A percentile compares a stretch with the other conserved stretches of the same genome.
Conservation (phyloP, 2,797 vertebrate genomes). For the Acestrorhynchus altus region DNA sequence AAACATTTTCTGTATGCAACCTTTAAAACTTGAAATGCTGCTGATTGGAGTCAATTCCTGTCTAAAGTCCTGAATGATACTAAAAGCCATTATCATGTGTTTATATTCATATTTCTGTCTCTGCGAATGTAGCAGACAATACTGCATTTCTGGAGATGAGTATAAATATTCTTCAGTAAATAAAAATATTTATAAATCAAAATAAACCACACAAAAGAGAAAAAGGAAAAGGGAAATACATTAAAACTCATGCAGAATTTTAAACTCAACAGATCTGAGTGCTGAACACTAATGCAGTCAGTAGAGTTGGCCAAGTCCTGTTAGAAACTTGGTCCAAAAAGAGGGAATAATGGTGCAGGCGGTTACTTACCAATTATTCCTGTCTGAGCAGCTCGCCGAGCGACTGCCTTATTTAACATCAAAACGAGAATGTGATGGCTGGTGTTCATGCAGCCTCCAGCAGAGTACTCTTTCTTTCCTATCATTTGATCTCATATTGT, state of each 20-base stretch:
- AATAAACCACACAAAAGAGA: not conserved
- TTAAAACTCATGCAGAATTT: not conserved
- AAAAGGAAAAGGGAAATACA: not conserved
- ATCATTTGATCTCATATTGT: slow-evolving; percentile 87
- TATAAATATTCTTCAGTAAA: not conserved
- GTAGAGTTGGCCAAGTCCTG: not conserved
- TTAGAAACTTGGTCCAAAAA: slow-evolving; percentile 33
- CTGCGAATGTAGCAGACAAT: not conserved
- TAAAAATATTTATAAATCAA: too few relatives aligned
- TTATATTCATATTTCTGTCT: not conserved
- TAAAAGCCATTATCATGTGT: not conserved
- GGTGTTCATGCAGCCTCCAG: slow-evolving; percentile 81
- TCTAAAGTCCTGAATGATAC: not conserved
- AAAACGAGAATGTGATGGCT: slow-evolving; percentile 80
- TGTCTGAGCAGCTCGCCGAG: slow-evolving; percentile 80
- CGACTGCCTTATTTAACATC: slow-evolving; percentile 77
- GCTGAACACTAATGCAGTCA: slow-evolving; percentile 1
- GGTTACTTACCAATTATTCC: slow-evolving; percentile 81
- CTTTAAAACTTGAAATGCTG: not conserved
- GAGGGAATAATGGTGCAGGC: slow-evolving; percentile 39
- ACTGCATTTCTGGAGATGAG: not conserved
- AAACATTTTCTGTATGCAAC: not conserved
- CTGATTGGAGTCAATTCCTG: not conserved
- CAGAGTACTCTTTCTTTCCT: slow-evolving; percentile 83
- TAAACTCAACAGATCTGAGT: not conserved